These are phyloP conservation scores for Alethe castanea DNA, from an alignment of 2,113 vertebrate species.

Conservation along the genomic window DNA sequence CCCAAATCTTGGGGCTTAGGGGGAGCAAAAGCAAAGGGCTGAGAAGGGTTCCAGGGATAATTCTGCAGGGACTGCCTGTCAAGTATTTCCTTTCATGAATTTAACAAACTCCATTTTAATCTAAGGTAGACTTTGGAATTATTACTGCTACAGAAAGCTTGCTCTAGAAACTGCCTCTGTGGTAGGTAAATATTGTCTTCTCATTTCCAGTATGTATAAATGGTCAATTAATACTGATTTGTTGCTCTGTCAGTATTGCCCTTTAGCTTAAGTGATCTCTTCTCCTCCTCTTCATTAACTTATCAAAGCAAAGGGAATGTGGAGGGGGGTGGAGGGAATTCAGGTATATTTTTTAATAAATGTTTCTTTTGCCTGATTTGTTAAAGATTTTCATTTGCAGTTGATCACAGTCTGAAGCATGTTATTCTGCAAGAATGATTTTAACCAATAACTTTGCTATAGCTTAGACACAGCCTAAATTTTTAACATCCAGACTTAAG, in stretches of 20 bases:
- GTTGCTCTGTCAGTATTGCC: background rate
- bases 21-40: background rate
- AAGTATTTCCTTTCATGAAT: background rate
- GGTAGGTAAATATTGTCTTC: background rate
- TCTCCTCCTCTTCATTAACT: background rate
- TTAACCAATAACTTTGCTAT: background rate
- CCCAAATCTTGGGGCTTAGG: background rate
- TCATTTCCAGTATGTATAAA: background rate
- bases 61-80: background rate
- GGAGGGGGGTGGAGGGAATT: background rate
- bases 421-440: background rate
- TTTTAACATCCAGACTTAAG: background rate
- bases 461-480: background rate
- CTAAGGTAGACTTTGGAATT: background rate
- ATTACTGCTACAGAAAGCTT: background rate
- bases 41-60: background rate
- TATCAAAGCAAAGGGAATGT: background rate
- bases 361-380: background rate
- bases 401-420: background rate
- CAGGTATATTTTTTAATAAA: background rate
- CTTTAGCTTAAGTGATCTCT: slow-evolving; percentile 8
- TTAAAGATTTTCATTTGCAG: slow-evolving; percentile 4
- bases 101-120: background rate
- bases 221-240: slow-evolving; percentile 3
- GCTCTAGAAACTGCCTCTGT: background rate